Evolutionary conservation across 2,797 vertebrate species (phyloP), one percentile per base, ranked within the genome.

Genomic region (Squalus acanthias): DNA sequence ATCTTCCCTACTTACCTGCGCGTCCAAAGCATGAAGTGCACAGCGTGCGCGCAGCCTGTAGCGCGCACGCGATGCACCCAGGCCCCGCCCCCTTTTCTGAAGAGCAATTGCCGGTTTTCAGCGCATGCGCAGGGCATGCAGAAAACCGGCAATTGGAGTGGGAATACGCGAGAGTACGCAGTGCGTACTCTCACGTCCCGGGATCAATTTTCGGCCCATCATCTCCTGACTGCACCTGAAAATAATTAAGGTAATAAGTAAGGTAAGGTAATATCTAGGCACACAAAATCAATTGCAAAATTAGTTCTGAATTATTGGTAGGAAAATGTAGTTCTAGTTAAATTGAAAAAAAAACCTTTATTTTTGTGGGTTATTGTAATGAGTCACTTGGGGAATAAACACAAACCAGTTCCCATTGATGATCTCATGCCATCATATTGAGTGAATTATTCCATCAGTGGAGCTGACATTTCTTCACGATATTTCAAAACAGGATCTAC

Each of bases 361-460:
- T 60, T 89, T 92, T 94, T 91, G 46, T 72, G 72, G 70, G 26
- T 76, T 74, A 9, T 57, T 95, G 29, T 12, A 65, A 92, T 63
- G 94, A 53, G 24, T 95, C 67, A 93, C 39, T 65, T 93, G n/a
- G 29, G 63, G 65, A 93, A 93, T 93, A 69, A 76, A 72, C 29
- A 74, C 15, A n/a, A 65, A 60, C 50, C 12, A 7, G 13, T 60
- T 7, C 65, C 65, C 2, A 24, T n/a, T 46, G 39, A 95, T 95
- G 93, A 95, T 74, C 46, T 95, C 67, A 95, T 95, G 93, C 69
- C 29, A 22, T 12, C 67, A 72, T 46, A 94, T 50, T 95, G 93
- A 94, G 24, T 72, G 46, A 74, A 70, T 95, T 95, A 72, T 72
- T 50, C 17, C 10, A 74, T 72, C 24, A 95, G 39, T 29, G 24